Evolutionary conservation across 2,113 vertebrate genomes (phyloP), one percentile per base, ranked within the genome.

Genomic region (Microcebus jonahi): DNA sequence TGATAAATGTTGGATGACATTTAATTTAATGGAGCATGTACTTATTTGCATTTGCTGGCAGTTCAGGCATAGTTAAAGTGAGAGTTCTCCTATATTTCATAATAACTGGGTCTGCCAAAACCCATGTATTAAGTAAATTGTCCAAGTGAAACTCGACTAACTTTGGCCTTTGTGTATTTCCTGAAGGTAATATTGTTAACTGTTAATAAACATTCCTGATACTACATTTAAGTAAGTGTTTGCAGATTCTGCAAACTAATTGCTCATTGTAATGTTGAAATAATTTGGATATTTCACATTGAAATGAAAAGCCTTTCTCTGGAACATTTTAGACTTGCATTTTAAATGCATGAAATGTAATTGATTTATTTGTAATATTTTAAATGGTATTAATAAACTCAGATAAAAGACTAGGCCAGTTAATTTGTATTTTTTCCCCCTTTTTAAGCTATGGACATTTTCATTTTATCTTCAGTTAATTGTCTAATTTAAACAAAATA

Each of bases 11-110:
- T 99, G 99, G 99, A 99, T 99, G 99, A 98, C 99, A 98, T 99
- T 98, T 99, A 99, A 99, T 99, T 99, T 99, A 99, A 99, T 99
- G 99, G 99, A 99, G 99, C 99, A 99, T 99, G 99, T 98, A 98
- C 98, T 99, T 99, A 98, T 98, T 98, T 99, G 99, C 98, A 99
- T 99, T 99, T 99, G 98, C 99, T 99, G 99, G 99, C 98, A 99
- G 99, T 99, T 98, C 98, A 98, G 99, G 98, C 98, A 98, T 99
- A 99, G 98, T 99, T 98, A 98, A 98, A 98, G 98, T 98, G 98
- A 98, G 98, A 98, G 98, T 99, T 98, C 98, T 98, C 98, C 98
- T 99, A 99, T 99, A 99, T 99, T 99, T 99, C 99, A 99, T 98
- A 99, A 98, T 98, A 98, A 99, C 99, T 98, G 99, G 99, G 99